Conservation (phyloP, 1,140 invertebrate genomes). For the Pteromalus puparum region DNA sequence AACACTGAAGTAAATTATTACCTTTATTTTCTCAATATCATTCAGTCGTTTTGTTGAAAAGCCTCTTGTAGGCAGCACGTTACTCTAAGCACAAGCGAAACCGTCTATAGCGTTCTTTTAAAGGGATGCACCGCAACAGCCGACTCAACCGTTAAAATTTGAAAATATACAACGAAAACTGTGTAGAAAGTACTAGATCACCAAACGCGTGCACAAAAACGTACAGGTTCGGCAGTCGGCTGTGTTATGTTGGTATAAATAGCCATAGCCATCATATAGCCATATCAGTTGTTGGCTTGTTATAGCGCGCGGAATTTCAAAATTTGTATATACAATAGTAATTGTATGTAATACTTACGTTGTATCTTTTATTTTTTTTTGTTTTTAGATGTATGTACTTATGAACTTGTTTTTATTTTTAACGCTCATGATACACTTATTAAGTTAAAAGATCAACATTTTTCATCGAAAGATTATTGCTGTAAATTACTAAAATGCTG, state of each 20-base stretch:
- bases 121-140: slow-evolving; percentile 25
- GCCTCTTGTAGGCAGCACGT: background rate
- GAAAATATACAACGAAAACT: slow-evolving; percentile 23
- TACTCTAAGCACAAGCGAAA: background rate
- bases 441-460: too few relatives aligned
- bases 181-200: background rate
- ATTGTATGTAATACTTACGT: too few relatives aligned
- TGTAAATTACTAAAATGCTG: too few relatives aligned
- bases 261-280: too few relatives aligned
- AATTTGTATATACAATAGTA: too few relatives aligned
- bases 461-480: too few relatives aligned
- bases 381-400: too few relatives aligned
- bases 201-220: background rate
- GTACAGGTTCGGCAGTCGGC: background rate
- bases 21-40: background rate
- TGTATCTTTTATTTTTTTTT: too few relatives aligned
- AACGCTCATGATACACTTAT: too few relatives aligned
- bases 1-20: background rate
- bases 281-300: too few relatives aligned
- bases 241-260: background rate
- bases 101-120: slow-evolving; percentile 21
- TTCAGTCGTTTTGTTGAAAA: background rate
- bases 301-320: too few relatives aligned
- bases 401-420: too few relatives aligned
- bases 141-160: slow-evolving; percentile 48